phyloP scores from a whole-genome alignment of 2,888 invertebrate genomes.

The Eudemis profundana region DNA sequence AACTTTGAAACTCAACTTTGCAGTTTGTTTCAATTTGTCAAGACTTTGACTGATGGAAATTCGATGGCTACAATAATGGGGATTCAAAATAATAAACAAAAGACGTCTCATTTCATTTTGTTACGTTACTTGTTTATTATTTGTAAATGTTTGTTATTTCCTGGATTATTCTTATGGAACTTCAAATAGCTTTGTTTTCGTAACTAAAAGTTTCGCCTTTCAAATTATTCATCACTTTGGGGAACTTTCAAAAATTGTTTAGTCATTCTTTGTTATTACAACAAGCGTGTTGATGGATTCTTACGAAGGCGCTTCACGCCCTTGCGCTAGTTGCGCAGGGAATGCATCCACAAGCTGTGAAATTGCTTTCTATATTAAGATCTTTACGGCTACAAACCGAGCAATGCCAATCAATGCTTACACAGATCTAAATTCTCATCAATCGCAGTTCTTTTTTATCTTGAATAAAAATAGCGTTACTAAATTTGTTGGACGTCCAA shows the following conservation, averaged over 20 bases:
- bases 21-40: conserved; percentile 80
- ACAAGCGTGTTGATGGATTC: conserved; percentile 40
- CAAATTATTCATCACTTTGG: conserved; percentile 39
- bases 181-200: conserved; percentile 38
- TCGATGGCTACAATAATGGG: conserved; percentile 70
- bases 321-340: conserved; percentile 21
- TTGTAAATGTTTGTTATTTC: conserved; percentile 48
- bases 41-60: conserved; percentile 67
- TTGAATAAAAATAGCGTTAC: conserved; percentile 16
- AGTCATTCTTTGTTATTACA: conserved; percentile 44
- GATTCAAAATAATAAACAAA: conserved; percentile 66
- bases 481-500: conserved; percentile 17
- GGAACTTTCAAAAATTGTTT: conserved; percentile 38
- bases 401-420: conserved; percentile 36
- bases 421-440: conserved; percentile 22
- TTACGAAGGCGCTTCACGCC: conserved; percentile 19
- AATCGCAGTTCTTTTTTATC: conserved; percentile 23
- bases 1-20: conserved; percentile 74
- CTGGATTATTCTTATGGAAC: conserved; percentile 40
- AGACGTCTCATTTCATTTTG: conserved; percentile 61
- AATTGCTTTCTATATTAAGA: conserved; percentile 43
- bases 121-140: conserved; percentile 53
- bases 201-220: conserved; percentile 39
- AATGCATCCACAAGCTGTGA: conserved; percentile 34
- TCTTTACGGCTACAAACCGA: conserved; percentile 23